Conservation (phyloP, 2,113 vertebrate species). For the mouse (Mus musculus) region DNA sequence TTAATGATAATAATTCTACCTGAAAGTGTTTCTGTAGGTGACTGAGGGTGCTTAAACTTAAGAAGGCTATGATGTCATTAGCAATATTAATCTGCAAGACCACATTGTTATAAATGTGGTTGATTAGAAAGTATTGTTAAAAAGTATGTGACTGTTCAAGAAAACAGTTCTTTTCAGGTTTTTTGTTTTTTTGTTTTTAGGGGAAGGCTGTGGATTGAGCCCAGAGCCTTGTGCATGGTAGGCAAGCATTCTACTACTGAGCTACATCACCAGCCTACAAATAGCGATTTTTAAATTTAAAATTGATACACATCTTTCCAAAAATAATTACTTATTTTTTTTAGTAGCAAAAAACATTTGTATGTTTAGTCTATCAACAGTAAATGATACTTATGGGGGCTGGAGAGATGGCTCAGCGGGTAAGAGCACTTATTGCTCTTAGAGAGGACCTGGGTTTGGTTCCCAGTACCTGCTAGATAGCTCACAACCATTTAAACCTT, state of each 20-base stretch:
- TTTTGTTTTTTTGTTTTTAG: neutral
- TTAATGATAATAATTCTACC: neutral
- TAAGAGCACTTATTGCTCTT: neutral
- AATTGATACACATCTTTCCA: constrained; percentile 43
- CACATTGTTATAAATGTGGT: neutral
- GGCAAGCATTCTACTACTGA: neutral
- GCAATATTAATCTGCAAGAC: neutral
- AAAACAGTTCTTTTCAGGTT: constrained; percentile 8
- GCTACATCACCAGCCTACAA: neutral
- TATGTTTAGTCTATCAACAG: constrained; percentile 30
- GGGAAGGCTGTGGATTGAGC: neutral
- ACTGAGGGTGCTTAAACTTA: neutral
- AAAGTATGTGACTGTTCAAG: neutral
- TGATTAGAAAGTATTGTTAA: neutral
- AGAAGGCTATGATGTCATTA: neutral
- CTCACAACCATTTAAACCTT: neutral
- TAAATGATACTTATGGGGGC: constrained; percentile 23
- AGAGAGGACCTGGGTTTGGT: neutral
- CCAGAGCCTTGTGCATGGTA: neutral
- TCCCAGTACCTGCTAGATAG: neutral
- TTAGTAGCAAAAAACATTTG: constrained; percentile 47
- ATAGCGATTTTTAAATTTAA: constrained; percentile 38
- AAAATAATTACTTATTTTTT: constrained; percentile 60
- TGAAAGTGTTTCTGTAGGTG: neutral
- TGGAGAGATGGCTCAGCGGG: neutral